A percentile compares a stretch with the other conserved stretches of the same genome.
Conservation (phyloP, 2,888 invertebrate genomes). For the Acholoe squamosa region DNA sequence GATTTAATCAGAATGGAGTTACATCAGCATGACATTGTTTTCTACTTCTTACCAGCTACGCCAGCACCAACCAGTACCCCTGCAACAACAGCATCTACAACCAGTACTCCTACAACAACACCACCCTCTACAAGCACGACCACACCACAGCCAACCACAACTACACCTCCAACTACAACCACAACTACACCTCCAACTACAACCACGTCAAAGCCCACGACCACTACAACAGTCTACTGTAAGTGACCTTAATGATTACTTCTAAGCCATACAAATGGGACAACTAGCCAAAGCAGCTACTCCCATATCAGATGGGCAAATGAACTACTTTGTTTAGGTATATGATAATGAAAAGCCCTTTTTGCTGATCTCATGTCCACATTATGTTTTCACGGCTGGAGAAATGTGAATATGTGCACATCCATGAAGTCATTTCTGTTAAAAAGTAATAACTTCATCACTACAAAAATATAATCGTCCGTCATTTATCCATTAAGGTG, state of each 20-base stretch:
- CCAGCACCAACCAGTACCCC: not conserved
- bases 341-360: not conserved
- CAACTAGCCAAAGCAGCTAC: not conserved
- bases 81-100: not conserved
- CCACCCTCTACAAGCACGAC: conserved; percentile 15
- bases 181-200: not conserved
- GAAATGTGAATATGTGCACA: not conserved
- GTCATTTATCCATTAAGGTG: not conserved
- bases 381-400: not conserved
- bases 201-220: not conserved
- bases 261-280: no score
- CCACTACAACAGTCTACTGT: conserved; percentile 19
- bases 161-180: not conserved
- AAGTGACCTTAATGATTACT: not conserved
- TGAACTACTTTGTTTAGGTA: not conserved
- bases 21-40: no score
- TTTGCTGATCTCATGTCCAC: not conserved
- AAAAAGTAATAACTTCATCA: not conserved
- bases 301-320: not conserved
- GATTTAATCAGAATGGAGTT: no score
- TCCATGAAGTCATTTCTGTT: not conserved
- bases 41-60: not conserved
- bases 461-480: not conserved
- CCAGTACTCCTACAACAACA: conserved; percentile 3
- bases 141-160: not conserved